Conservation (phyloP, 2,113 vertebrate genomes). For the Rhombomys opimus region DNA sequence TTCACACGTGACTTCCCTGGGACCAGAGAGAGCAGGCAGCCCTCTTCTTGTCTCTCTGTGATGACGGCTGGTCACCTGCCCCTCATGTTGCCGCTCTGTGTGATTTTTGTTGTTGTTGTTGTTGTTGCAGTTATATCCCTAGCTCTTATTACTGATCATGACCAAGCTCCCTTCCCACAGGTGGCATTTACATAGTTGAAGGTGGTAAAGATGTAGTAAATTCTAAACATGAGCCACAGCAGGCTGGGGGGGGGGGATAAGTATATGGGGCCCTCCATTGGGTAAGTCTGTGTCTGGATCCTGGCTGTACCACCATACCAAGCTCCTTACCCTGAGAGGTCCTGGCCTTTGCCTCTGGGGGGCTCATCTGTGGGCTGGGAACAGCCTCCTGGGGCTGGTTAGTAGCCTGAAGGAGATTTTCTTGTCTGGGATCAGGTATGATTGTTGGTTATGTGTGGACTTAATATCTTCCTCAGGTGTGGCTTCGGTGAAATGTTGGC, state of each 20-base stretch:
- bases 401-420: background rate
- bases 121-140: background rate
- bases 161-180: background rate
- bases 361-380: background rate
- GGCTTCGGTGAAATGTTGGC: accelerated
- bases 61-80: background rate
- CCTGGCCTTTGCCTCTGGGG: background rate
- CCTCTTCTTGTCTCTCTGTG: background rate
- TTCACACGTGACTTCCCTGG: background rate
- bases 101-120: background rate
- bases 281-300: background rate
- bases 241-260: accelerated
- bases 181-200: background rate
- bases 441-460: background rate
- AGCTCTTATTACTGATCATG: too few relatives aligned
- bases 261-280: accelerated
- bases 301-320: background rate
- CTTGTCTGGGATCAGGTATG: background rate
- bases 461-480: background rate
- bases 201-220: accelerated
- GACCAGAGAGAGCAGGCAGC: background rate
- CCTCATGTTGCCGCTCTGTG: accelerated
- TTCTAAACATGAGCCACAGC: background rate
- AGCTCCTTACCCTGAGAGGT: background rate
- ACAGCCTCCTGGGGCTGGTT: background rate